Percentiles rank a stretch among this genome's conserved stretches.
These are phyloP conservation scores for Hemichromis elongatus DNA, from an alignment of 2,113 vertebrate genomes.

Conservation along the genomic window DNA sequence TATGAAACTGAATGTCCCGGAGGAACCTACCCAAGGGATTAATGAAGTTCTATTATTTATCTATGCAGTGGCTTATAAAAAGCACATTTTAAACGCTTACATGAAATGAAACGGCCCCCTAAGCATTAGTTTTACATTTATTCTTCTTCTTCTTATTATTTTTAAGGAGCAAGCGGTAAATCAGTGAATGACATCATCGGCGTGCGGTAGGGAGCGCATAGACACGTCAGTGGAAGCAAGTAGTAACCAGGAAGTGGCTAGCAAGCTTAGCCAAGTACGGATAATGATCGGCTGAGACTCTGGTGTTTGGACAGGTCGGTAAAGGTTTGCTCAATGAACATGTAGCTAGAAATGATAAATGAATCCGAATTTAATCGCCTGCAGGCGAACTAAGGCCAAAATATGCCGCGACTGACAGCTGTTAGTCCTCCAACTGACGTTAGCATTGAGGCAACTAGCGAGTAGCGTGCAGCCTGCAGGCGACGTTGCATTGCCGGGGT, in stretches of 20 bases:
- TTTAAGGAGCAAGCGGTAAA: not conserved
- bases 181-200: not conserved
- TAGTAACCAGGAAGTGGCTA: constrained; percentile 61
- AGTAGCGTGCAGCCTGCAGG: not conserved
- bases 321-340: constrained; percentile 14
- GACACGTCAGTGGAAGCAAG: constrained; percentile 46
- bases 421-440: not conserved
- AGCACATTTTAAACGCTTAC: constrained; percentile 23
- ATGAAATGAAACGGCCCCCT: constrained; percentile 20
- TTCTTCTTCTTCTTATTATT: not conserved
- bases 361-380: not conserved
- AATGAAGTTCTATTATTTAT: too few relatives aligned
- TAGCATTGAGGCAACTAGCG: not conserved
- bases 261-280: constrained; percentile 22
- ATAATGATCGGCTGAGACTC: constrained; percentile 59
- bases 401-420: not conserved
- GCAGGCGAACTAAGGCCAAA: not conserved
- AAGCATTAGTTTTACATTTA: not conserved
- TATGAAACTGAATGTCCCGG: too few relatives aligned
- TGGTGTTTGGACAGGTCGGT: constrained; percentile 45
- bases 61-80: not conserved
- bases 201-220: not conserved
- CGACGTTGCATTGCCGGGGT: not conserved
- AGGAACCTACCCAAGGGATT: too few relatives aligned
- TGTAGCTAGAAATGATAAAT: not conserved